phyloP scores from a whole-genome alignment of 2,797 vertebrate genomes.

The Lacerta viridis region DNA sequence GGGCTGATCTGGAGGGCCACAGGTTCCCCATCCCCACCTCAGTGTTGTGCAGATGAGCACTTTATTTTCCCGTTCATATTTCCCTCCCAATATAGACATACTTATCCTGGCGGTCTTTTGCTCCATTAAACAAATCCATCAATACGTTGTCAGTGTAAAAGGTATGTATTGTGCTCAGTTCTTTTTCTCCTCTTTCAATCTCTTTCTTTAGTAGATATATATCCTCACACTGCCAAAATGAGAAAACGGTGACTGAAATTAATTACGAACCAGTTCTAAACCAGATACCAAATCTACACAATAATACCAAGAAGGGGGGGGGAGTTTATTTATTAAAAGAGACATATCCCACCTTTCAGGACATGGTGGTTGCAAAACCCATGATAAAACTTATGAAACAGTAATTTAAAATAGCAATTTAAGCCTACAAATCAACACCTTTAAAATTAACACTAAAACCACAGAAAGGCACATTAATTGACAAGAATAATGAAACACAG shows the following conservation, averaged over 20 bases:
- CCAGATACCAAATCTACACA: slow-evolving; percentile 26
- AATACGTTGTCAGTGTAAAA: slow-evolving; percentile 77
- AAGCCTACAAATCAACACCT: too few species aligned
- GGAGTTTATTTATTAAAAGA: too few species aligned
- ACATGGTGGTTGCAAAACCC: too few species aligned
- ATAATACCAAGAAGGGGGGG: neutral
- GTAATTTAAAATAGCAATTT: too few species aligned
- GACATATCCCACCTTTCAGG: too few species aligned
- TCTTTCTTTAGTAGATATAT: slow-evolving; percentile 80
- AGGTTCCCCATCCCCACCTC: too few species aligned
- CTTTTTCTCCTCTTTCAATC: slow-evolving; percentile 78
- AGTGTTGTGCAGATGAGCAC: too few species aligned
- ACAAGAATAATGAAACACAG: too few species aligned
- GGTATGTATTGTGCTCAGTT: slow-evolving; percentile 78
- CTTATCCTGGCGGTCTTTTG: slow-evolving; percentile 71
- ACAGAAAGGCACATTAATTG: too few species aligned
- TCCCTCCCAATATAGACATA: slow-evolving; percentile 59
- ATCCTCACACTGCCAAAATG: slow-evolving; percentile 82
- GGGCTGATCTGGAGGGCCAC: too few species aligned
- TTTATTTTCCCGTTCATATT: neutral
- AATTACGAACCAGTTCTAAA: neutral
- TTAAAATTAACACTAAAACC: too few species aligned
- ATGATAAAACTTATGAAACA: too few species aligned
- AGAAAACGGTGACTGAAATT: slow-evolving; percentile 31
- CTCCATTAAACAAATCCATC: slow-evolving; percentile 76